phyloP scores from a whole-genome alignment of 1,140 invertebrate species.

The Telenomus remus region DNA sequence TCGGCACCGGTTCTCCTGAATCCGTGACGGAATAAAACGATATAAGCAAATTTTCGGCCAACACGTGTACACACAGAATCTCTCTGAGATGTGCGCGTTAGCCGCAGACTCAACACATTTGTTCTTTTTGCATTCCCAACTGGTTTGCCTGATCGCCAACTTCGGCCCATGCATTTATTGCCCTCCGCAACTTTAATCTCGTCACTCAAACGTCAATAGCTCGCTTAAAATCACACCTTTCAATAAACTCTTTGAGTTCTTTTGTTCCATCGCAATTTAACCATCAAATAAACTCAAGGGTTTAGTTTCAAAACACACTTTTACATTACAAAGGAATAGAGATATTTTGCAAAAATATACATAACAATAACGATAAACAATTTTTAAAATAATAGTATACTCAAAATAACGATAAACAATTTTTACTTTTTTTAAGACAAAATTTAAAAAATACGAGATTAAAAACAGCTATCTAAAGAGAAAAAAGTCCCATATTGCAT shows the following conservation, averaged over 20 bases:
- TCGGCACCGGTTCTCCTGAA: conserved; percentile 17
- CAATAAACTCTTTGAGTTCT: neutral
- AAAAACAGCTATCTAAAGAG: too few species aligned
- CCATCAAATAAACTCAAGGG: too few species aligned
- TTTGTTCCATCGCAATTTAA: neutral
- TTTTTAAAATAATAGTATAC: too few species aligned
- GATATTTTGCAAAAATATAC: too few species aligned
- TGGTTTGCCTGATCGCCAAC: conserved; percentile 32
- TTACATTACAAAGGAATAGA: too few species aligned
- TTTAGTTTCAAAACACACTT: too few species aligned
- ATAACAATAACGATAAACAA: too few species aligned
- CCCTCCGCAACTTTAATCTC: conserved; percentile 32
- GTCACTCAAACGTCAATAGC: conserved; percentile 64
- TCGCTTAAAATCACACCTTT: neutral
- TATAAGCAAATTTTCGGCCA: conserved; percentile 37
- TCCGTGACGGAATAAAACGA: conserved; percentile 13
- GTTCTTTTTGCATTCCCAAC: conserved; percentile 40
- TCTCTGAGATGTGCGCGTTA: conserved; percentile 8
- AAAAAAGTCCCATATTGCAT: too few species aligned
- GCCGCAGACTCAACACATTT: conserved; percentile 12
- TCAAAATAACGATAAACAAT: too few species aligned
- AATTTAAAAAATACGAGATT: too few species aligned
- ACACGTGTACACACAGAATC: conserved; percentile 24
- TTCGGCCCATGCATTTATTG: conserved; percentile 21
- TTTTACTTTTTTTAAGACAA: too few species aligned